phyloP scores from a whole-genome alignment of 1,140 invertebrate genomes.

The Leptinotarsa lineolata region DNA sequence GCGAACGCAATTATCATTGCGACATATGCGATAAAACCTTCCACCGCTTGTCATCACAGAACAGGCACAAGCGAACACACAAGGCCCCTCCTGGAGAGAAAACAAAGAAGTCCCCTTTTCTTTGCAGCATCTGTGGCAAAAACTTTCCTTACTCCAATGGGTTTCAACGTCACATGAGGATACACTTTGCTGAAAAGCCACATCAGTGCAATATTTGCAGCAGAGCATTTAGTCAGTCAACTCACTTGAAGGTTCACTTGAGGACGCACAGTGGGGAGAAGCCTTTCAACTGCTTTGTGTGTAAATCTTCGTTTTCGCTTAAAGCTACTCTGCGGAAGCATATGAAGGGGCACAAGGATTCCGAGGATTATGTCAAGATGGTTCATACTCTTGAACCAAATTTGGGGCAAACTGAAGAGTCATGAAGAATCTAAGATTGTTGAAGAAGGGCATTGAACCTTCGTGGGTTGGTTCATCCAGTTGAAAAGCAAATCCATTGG shows the following conservation, averaged over 20 bases:
- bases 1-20: conserved; percentile 50
- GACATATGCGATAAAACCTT: conserved; percentile 48
- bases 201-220: conserved; percentile 56
- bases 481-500: too few species aligned
- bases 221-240: conserved; percentile 54
- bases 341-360: conserved; percentile 11
- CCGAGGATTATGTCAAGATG: conserved; percentile 1
- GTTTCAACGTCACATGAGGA: conserved; percentile 58
- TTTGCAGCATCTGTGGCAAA: conserved; percentile 47
- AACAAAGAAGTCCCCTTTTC: conserved; percentile 43
- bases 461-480: too few species aligned
- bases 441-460: too few species aligned
- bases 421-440: too few species aligned
- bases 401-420: not conserved
- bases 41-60: conserved; percentile 41
- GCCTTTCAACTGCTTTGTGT: conserved; percentile 8
- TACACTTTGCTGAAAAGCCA: conserved; percentile 57
- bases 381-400: conserved; percentile 7
- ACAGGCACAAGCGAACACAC: conserved; percentile 42
- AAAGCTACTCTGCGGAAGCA: conserved; percentile 7
- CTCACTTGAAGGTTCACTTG: conserved; percentile 55
- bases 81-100: conserved; percentile 45
- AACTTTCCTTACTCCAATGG: conserved; percentile 58
- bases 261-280: conserved; percentile 14
- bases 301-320: conserved; percentile 5